Base-by-base conservation (phyloP, 2,113 vertebrate genomes). In the Cynoglossus semilaevis region DNA sequence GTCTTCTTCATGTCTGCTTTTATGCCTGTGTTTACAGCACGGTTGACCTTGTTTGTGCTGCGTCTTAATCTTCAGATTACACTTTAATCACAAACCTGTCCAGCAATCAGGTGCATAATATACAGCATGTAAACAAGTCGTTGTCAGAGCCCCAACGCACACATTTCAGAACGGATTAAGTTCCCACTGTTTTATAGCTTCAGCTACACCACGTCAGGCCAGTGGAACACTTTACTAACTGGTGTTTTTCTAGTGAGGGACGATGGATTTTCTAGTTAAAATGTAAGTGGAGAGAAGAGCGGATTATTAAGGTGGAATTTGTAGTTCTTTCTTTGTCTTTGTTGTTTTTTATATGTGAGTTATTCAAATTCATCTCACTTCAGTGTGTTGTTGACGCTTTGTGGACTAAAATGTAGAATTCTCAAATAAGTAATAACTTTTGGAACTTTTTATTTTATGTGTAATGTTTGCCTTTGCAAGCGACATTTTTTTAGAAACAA, bases 31-130 rank as follows among this genome's bases (percentile, higher is more conserved):
- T 87, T 80, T 73, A 75, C 50, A 63, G 54, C 51, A 35, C 8
- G 57, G 36, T 50, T 62, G 56, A 83, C 72, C 76, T 80, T 83
- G 69, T 66, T 65, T 14, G 12, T 3, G 35, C 50, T 53, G 17
- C 60, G 46, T 76, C 52, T 54, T 84, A 78, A 81, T 84, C 83
- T 74, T 57, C 42, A 70, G 70, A 81, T 84, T 76, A 79, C 38
- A 62, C 36, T 78, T n/a, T 74, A 73, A 79, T 87, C 82, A 67
- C 60, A 84, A 77, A 82, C 38, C 69, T 66, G 67, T 68, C 63
- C 56, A 22, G 54, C 76, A 76, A 76, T 82, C 58, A 65, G 66
- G 55, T 77, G 22, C 22, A 29, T 29, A 66, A 78, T 74, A 76
- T 42, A 56, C 56, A 61, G 56, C 67, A 57, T 41, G 62, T 77